Conservation (phyloP, 2,113 vertebrate species). For the Indicator maculatus region DNA sequence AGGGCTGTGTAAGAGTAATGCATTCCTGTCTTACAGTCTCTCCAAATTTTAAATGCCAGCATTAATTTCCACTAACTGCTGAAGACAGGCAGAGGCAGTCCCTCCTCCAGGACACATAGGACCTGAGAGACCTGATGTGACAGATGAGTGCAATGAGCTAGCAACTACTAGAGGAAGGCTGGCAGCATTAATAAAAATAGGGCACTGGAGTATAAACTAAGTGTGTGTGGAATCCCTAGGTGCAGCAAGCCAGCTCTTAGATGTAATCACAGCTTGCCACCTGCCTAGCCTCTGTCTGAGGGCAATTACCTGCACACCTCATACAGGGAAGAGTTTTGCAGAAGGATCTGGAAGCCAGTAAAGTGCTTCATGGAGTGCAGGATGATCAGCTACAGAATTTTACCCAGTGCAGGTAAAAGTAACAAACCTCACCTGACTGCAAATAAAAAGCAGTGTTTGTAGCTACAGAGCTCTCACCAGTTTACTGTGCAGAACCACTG, state of each 20-base stretch:
- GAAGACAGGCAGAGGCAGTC: not conserved
- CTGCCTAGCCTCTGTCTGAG: not conserved
- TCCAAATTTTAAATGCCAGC: not conserved
- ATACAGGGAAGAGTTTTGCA: not conserved
- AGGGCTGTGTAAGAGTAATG: not conserved
- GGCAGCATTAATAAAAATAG: not conserved
- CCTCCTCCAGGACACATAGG: not conserved
- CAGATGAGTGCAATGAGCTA: conserved; percentile 5
- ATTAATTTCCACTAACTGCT: not conserved
- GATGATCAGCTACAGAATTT: not conserved
- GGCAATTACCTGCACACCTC: conserved; percentile 3
- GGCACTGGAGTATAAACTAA: not conserved
- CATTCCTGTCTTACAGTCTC: rapidly evolving
- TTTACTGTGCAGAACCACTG: not conserved
- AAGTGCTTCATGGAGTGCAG: not conserved
- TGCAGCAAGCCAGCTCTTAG: conserved; percentile 5
- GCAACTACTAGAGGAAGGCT: not conserved
- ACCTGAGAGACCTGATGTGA: conserved; percentile 5
- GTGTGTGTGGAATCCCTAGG: not conserved
- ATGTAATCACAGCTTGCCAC: conserved; percentile 42
- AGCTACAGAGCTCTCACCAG: not conserved
- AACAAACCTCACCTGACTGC: not conserved
- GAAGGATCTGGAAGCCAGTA: not conserved
- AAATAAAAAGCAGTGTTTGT: not conserved
- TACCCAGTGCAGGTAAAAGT: not conserved